Conservation (phyloP, 2,113 vertebrate species). For the Tinamus guttatus region DNA sequence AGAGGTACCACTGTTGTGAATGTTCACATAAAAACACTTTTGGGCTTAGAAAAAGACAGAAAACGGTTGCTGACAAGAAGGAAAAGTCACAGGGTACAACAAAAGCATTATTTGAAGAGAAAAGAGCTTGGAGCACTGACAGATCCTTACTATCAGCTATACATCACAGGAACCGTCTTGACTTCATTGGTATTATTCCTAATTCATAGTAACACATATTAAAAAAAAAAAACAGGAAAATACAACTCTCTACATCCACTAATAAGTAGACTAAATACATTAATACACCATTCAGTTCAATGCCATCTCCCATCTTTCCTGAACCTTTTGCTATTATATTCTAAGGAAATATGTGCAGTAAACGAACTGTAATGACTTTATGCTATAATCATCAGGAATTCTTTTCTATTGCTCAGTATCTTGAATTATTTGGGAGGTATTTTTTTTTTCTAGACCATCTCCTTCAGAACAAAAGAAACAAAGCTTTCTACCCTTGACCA, state of each 20-base stretch:
- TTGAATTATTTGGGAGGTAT: no score
- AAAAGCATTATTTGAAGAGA: background rate
- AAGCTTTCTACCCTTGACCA: background rate
- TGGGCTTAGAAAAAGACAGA: background rate
- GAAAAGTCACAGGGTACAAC: constrained; percentile 10
- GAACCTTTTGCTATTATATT: background rate
- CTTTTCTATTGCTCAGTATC: background rate
- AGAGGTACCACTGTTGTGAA: background rate
- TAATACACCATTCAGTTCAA: background rate
- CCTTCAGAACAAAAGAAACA: background rate
- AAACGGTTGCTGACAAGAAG: background rate
- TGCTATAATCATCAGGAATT: background rate
- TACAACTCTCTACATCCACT: background rate
- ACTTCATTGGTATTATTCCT: background rate
- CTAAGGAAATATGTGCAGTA: background rate
- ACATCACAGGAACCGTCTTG: background rate
- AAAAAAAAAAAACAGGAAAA: background rate
- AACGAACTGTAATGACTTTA: background rate
- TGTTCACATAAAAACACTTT: background rate
- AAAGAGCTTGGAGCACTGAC: background rate
- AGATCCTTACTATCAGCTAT: background rate
- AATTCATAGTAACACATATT: background rate
- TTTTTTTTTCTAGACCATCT: background rate
- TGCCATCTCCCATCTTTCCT: background rate
- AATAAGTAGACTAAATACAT: background rate